Evolutionary conservation across 1,140 invertebrate genomes (phyloP).

Genomic region (Globodera ellingtonae): DNA sequence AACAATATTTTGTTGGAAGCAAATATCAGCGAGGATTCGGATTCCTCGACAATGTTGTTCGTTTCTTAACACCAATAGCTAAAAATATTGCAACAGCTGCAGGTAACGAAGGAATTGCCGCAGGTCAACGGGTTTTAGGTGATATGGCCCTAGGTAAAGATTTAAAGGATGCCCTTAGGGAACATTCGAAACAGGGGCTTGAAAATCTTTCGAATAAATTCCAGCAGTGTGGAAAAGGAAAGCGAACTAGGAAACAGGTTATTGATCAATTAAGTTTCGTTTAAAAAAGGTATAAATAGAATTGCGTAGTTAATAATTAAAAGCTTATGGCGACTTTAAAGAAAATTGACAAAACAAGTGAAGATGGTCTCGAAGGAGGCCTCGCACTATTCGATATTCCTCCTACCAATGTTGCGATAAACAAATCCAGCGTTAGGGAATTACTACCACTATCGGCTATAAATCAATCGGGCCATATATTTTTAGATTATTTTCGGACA

Average conservation of each 20-base stretch:
- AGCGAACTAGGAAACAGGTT: background rate
- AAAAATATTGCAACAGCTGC: slow-evolving; percentile 11
- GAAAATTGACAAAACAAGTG: slow-evolving; percentile 15
- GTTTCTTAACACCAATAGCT: slow-evolving; percentile 6
- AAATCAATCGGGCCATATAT: background rate
- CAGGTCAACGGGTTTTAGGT: background rate
- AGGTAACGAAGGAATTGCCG: slow-evolving; percentile 4
- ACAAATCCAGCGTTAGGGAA: background rate
- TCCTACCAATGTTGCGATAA: slow-evolving; percentile 6
- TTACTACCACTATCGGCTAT: background rate
- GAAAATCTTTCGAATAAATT: background rate
- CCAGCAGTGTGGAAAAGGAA: slow-evolving; percentile 18
- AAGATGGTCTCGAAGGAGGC: slow-evolving; percentile 4
- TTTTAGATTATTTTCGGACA: background rate
- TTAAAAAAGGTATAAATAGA: background rate
- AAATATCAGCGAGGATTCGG: slow-evolving; percentile 17
- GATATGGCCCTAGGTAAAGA: slow-evolving; percentile 2
- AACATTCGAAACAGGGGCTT: background rate
- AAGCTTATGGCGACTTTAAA: background rate
- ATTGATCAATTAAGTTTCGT: slow-evolving; percentile 1
- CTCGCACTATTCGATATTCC: background rate
- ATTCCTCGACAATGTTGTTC: background rate
- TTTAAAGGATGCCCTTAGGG: background rate
- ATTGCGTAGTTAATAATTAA: background rate
- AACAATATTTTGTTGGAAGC: slow-evolving; percentile 15